A percentile compares a stretch with the other conserved stretches of the same genome.
phyloP scores from a whole-genome alignment of 2,888 invertebrate species.

The Brenthis ino region DNA sequence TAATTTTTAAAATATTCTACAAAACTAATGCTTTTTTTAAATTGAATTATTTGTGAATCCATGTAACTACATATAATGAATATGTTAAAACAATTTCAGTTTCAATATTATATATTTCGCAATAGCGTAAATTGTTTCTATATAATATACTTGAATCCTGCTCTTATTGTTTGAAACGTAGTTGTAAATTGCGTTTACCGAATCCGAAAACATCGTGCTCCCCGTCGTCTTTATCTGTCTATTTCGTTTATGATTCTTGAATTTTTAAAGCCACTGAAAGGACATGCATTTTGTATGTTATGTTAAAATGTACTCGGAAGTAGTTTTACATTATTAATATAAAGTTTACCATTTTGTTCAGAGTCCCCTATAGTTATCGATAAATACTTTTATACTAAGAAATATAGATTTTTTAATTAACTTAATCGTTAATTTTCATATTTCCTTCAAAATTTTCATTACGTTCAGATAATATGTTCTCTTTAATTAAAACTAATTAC shows the following conservation, averaged over 20 bases:
- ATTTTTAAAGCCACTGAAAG: constrained; percentile 68
- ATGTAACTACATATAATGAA: too few species aligned
- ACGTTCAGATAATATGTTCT: constrained; percentile 27
- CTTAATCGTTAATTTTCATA: constrained; percentile 3
- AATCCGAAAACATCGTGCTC: constrained; percentile 56
- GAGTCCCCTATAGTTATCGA: neutral
- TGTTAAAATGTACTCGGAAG: constrained; percentile 40
- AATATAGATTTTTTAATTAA: neutral
- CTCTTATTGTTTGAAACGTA: neutral
- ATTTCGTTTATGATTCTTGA: constrained; percentile 70
- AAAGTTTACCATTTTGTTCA: neutral
- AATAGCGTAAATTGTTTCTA: too few species aligned
- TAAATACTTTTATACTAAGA: neutral
- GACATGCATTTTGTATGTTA: constrained; percentile 51
- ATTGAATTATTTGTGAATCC: neutral
- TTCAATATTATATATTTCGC: neutral
- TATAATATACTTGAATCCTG: constrained; percentile 1
- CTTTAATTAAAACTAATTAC: constrained; percentile 37
- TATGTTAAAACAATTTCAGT: constrained; percentile 6
- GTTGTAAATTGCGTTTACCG: constrained; percentile 42
- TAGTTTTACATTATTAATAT: constrained; percentile 3
- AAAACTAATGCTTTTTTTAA: neutral
- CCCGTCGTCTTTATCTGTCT: constrained; percentile 51
- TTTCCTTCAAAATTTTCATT: constrained; percentile 24
- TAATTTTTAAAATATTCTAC: neutral